Evolutionary conservation across 1,140 invertebrate genomes (phyloP), one percentile per base, ranked within the genome.

Genomic region (Eciton burchellii): DNA sequence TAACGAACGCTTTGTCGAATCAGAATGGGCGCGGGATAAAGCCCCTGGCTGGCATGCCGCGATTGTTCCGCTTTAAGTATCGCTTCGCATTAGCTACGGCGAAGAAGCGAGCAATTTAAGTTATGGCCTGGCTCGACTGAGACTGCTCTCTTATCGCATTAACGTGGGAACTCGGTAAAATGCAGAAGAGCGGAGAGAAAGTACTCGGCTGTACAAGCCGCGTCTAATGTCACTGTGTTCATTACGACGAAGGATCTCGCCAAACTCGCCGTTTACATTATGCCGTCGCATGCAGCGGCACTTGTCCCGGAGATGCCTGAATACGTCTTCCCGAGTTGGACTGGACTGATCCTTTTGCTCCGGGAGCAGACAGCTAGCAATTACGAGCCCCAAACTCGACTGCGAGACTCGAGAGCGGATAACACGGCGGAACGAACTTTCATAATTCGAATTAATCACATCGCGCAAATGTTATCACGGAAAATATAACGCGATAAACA

Each of bases 121-220:
- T 87, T 87, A 87, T 86, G 85, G 84, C 68, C 68, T 59, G 26
- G 49, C 81, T 47, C 82, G 73, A 84, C 73, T 49, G 81, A 84
- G 84, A 81, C 85, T 87, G 74, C 73, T 84, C 81, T 86, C 84
- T 87, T 87, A 87, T 87, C 86, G 84, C 70, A 86, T 86, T 87
- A 87, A 84, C 86, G 73, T 70, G 70, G 57, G 73, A 86, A 87
- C 82, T 87, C 70, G 45, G 84, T 86, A 87, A 86, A 87, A 87
- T 87, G 86, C 62, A 49, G 66, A 84, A 84, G 66, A 82, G 60
- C 63, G 35, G 56, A 62, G 54, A 52, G 60, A 68, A 56, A 87
- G 59, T 74, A 65, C 71, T 56, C 54, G 14, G 26, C 59, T 70
- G 56, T 57, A 76, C 84, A 86, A 83, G n/a, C 81, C 81, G 63